Evolutionary conservation across 1,140 invertebrate genomes (phyloP).

Genomic region (Branchinecta lynchi): DNA sequence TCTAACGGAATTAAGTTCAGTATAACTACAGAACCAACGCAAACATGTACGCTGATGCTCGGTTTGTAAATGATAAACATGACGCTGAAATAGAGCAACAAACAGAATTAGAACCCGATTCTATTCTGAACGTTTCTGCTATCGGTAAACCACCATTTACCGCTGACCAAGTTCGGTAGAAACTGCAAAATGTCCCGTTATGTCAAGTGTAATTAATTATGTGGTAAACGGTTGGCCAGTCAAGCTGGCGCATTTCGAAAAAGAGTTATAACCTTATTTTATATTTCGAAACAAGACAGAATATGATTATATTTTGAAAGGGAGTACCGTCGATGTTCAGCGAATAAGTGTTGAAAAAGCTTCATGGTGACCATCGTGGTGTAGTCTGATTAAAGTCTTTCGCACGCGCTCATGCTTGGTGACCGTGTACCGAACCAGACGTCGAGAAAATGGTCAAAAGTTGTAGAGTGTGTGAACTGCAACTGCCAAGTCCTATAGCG

Average conservation of each 20-base stretch:
- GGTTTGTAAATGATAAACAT: constrained; percentile 6
- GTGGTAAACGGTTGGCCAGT: not conserved
- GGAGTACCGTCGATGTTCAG: constrained; percentile 31
- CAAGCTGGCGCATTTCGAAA: not conserved
- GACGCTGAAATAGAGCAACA: too few species aligned
- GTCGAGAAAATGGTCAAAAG: constrained; percentile 26
- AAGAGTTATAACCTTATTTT: not conserved
- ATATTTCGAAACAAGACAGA: not conserved
- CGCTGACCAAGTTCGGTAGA: not conserved
- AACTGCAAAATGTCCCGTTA: not conserved
- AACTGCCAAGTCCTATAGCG: constrained; percentile 24
- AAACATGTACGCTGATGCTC: constrained; percentile 26
- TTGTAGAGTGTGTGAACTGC: constrained; percentile 27
- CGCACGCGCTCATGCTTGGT: constrained; percentile 37
- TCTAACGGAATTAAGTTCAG: constrained; percentile 29
- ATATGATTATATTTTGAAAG: constrained; percentile 24
- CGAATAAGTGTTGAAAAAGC: constrained; percentile 28
- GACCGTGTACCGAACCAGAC: constrained; percentile 35
- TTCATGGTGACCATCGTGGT: constrained; percentile 37
- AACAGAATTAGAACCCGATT: not conserved
- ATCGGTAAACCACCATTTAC: not conserved
- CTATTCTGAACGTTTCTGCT: not conserved
- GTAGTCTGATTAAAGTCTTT: constrained; percentile 38
- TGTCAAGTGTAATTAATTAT: not conserved
- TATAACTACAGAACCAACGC: too few species aligned